Conservation (phyloP, 2,797 vertebrate species). For the Enoplosus armatus region DNA sequence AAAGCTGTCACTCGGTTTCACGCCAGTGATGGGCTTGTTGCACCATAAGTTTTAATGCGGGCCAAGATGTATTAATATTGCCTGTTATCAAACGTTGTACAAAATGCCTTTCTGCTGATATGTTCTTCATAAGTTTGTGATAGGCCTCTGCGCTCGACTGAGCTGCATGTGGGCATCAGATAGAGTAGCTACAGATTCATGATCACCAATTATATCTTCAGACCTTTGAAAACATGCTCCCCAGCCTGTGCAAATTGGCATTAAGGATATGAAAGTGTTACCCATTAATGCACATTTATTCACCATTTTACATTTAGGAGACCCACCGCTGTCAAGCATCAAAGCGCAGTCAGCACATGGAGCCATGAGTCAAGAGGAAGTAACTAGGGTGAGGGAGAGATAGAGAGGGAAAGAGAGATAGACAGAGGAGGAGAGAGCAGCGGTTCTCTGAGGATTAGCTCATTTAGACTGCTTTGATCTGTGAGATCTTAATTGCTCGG, state of each 20-base stretch:
- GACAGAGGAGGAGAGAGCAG: slow-evolving; percentile 54
- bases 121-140: slow-evolving; percentile 6
- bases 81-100: slow-evolving; percentile 22
- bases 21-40: slow-evolving; percentile 47
- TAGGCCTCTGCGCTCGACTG: background rate
- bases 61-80: slow-evolving; percentile 31
- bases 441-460: slow-evolving; percentile 78
- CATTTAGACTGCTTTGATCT: slow-evolving; percentile 82
- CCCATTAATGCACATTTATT: slow-evolving; percentile 76
- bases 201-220: slow-evolving; percentile 68
- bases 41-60: slow-evolving; percentile 43
- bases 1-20: slow-evolving; percentile 61
- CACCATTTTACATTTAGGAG: slow-evolving; percentile 68
- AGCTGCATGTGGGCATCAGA: slow-evolving; percentile 50
- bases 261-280: slow-evolving; percentile 71
- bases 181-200: slow-evolving; percentile 38
- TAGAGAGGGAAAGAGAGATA: slow-evolving; percentile 35
- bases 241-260: slow-evolving; percentile 66
- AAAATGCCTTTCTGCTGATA: slow-evolving; percentile 18
- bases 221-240: slow-evolving; percentile 62
- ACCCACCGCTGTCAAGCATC: slow-evolving; percentile 75
- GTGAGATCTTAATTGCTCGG: slow-evolving; percentile 83
- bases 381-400: slow-evolving; percentile 55
- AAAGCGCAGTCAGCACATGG: slow-evolving; percentile 66
- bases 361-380: slow-evolving; percentile 73